Conservation (phyloP, 2,888 invertebrate species). For the Euplagia quadripunctaria region DNA sequence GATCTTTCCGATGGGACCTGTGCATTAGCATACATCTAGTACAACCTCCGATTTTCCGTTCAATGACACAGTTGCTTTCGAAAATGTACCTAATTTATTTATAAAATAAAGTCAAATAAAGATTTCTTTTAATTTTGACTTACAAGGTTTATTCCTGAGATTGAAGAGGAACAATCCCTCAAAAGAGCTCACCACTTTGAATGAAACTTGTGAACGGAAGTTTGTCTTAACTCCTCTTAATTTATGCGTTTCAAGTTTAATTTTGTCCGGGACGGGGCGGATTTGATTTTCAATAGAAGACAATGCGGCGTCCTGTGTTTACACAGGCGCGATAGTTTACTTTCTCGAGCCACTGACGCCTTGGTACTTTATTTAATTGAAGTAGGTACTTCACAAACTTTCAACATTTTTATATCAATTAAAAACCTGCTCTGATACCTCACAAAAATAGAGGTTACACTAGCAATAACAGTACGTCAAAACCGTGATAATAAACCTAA, state of each 20-base stretch:
- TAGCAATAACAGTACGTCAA: too few species aligned
- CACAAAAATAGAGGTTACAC: too few species aligned
- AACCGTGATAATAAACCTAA: too few species aligned
- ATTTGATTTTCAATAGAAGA: slow-evolving; percentile 79
- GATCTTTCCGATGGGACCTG: slow-evolving; percentile 82
- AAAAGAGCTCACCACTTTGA: slow-evolving; percentile 75
- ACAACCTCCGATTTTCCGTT: slow-evolving; percentile 56
- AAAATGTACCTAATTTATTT: slow-evolving; percentile 17
- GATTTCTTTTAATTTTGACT: slow-evolving; percentile 39
- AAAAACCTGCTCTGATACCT: not conserved
- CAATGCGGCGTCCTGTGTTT: slow-evolving; percentile 70
- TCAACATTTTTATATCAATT: not conserved
- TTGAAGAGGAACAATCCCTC: slow-evolving; percentile 72
- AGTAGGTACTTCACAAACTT: not conserved
- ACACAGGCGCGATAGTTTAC: slow-evolving; percentile 59
- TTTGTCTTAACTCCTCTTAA: slow-evolving; percentile 76
- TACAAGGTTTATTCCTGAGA: slow-evolving; percentile 51
- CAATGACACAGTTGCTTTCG: slow-evolving; percentile 7
- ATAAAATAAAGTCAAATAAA: slow-evolving; percentile 8
- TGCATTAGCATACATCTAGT: slow-evolving; percentile 77
- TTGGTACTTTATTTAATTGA: slow-evolving; percentile 50
- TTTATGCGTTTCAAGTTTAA: slow-evolving; percentile 82
- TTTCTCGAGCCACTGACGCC: slow-evolving; percentile 43
- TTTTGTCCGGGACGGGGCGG: slow-evolving; percentile 70
- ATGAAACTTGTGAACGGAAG: slow-evolving; percentile 72